Conservation (phyloP, 2,888 invertebrate genomes). For the Pyralis farinalis region DNA sequence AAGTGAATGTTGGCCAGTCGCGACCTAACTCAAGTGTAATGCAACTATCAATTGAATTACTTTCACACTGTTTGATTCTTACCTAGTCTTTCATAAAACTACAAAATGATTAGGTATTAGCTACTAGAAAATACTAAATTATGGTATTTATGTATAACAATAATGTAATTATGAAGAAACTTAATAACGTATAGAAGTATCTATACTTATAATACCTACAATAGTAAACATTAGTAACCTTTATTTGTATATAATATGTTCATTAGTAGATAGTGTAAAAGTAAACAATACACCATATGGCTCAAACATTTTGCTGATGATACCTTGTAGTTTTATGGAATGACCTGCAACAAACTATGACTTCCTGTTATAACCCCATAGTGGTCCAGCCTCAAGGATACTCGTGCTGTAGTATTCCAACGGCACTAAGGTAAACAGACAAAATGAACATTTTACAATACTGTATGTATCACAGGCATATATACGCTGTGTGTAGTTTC, state of each 20-base stretch:
- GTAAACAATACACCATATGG: too few relatives aligned
- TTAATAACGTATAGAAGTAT: too few relatives aligned
- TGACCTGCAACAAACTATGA: slow-evolving; percentile 5
- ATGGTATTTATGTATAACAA: too few relatives aligned
- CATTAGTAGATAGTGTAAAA: too few relatives aligned
- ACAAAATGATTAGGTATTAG: slow-evolving; percentile 12
- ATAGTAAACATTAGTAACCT: too few relatives aligned
- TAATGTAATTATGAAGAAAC: too few relatives aligned
- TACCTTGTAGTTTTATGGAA: slow-evolving; percentile 32
- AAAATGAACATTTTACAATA: slow-evolving; percentile 20
- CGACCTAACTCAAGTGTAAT: slow-evolving; percentile 1
- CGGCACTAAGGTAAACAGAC: slow-evolving; percentile 60
- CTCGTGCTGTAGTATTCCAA: slow-evolving; percentile 70
- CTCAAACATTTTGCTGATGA: slow-evolving; percentile 4
- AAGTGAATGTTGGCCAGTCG: background rate
- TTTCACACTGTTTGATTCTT: slow-evolving; percentile 12
- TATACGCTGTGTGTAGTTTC: slow-evolving; percentile 9
- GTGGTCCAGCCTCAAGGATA: slow-evolving; percentile 57
- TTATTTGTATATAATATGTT: too few relatives aligned
- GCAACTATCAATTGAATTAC: slow-evolving; percentile 6
- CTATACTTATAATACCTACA: too few relatives aligned
- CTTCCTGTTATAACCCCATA: slow-evolving; percentile 29
- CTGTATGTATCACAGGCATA: slow-evolving; percentile 12
- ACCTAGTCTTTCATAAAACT: slow-evolving; percentile 20
- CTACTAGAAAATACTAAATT: slow-evolving; percentile 13